These are phyloP conservation scores for Caenorhabditis angaria DNA, from an alignment of 2,888 invertebrate species.

Conservation along the genomic window DNA sequence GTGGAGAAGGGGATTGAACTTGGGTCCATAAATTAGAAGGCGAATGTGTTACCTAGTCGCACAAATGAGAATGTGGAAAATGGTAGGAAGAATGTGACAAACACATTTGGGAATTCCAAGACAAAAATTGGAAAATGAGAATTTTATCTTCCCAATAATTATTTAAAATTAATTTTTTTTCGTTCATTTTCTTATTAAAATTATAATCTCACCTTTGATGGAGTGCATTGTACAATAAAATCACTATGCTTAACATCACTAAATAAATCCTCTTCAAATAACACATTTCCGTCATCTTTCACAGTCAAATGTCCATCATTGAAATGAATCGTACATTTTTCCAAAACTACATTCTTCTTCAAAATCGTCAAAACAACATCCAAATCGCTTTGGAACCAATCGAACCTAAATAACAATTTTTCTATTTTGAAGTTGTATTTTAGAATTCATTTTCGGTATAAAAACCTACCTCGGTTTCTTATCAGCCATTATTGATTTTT, in stretches of 20 bases:
- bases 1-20: slow-evolving; percentile 35
- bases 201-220: slow-evolving; percentile 57
- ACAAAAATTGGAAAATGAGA: not conserved
- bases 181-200: no score
- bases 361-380: slow-evolving; percentile 79
- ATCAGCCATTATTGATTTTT: not conserved
- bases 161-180: no score
- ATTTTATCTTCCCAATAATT: no score
- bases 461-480: not conserved
- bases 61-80: not conserved
- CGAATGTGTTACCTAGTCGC: not conserved
- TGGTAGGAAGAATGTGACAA: not conserved
- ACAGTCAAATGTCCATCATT: slow-evolving; percentile 75
- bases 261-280: slow-evolving; percentile 45
- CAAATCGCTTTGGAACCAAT: slow-evolving; percentile 74
- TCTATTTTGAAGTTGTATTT: not conserved
- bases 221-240: slow-evolving; percentile 45
- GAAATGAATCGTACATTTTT: slow-evolving; percentile 61
- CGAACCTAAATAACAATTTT: slow-evolving; percentile 47
- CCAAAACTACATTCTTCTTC: slow-evolving; percentile 80
- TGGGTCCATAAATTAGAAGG: not conserved
- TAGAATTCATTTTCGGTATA: no score
- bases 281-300: slow-evolving; percentile 76
- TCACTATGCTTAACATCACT: slow-evolving; percentile 36
- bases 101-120: not conserved